These are phyloP conservation scores for Malaclemys terrapin DNA, from an alignment of 2,113 vertebrate genomes.

Conservation along the genomic window DNA sequence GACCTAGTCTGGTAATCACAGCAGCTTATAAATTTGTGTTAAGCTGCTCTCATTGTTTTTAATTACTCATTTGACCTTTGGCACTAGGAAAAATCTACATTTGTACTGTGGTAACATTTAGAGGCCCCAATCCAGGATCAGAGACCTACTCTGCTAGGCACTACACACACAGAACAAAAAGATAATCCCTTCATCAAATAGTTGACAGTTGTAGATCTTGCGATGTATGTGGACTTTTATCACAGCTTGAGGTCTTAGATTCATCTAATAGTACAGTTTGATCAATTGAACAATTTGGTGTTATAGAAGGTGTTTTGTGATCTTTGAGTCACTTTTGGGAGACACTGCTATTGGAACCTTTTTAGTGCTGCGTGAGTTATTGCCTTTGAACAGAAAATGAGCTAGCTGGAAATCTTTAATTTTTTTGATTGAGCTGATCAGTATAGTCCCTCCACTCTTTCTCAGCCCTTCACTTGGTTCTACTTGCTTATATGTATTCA, in stretches of 20 bases:
- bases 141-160: background rate
- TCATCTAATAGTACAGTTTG: background rate
- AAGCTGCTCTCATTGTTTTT: background rate
- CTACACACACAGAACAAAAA: rapidly evolving
- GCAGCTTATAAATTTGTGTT: background rate
- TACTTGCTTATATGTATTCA: background rate
- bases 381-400: background rate
- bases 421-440: background rate
- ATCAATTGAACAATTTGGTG: background rate
- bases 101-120: rapidly evolving
- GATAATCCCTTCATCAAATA: no score
- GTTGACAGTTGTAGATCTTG: no score
- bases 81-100: rapidly evolving
- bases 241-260: background rate
- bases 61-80: background rate
- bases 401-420: background rate
- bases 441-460: background rate
- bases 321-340: background rate
- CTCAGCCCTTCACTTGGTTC: background rate
- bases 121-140: background rate
- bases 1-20: rapidly evolving
- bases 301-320: background rate
- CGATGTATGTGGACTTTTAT: no score
- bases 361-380: background rate
- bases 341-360: background rate